Conservation (phyloP, 2,797 vertebrate genomes). For the Apogon talboti region DNA sequence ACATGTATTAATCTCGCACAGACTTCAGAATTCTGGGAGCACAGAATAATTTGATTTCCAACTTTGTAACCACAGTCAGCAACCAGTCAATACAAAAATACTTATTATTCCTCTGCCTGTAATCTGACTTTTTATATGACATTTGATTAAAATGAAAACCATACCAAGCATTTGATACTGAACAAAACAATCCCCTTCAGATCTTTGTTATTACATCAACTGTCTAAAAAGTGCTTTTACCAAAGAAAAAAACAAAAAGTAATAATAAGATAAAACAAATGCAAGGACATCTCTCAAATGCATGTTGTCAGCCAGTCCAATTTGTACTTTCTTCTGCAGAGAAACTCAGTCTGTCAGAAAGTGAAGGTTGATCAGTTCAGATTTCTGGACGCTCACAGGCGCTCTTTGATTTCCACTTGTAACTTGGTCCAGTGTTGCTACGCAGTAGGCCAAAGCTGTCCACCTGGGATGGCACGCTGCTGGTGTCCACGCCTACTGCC, state of each 20-base stretch:
- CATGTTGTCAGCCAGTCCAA: constrained; percentile 8
- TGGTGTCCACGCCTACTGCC: constrained; percentile 22
- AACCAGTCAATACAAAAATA: constrained; percentile 49
- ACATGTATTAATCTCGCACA: neutral
- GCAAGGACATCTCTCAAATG: constrained; percentile 19
- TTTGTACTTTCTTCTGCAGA: constrained; percentile 9
- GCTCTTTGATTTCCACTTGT: constrained; percentile 23
- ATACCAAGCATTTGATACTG: constrained; percentile 32
- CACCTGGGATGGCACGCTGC: constrained; percentile 18
- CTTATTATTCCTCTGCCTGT: neutral
- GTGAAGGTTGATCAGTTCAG: too few species aligned
- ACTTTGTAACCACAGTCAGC: constrained; percentile 15
- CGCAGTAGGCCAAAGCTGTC: constrained; percentile 21
- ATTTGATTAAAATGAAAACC: constrained; percentile 28
- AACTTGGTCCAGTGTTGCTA: constrained; percentile 18
- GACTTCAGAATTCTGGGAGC: constrained; percentile 13
- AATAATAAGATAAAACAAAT: neutral
- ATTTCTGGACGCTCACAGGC: constrained; percentile 36
- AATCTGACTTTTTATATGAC: constrained; percentile 10
- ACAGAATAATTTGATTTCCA: constrained; percentile 17
- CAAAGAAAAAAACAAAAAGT: neutral
- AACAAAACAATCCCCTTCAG: constrained; percentile 37
- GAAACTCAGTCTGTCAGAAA: too few species aligned
- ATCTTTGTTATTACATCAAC: constrained; percentile 13
- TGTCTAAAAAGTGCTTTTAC: constrained; percentile 10